Evolutionary conservation across 2,888 invertebrate species (phyloP).

Genomic region (Heteropelma amictum): DNA sequence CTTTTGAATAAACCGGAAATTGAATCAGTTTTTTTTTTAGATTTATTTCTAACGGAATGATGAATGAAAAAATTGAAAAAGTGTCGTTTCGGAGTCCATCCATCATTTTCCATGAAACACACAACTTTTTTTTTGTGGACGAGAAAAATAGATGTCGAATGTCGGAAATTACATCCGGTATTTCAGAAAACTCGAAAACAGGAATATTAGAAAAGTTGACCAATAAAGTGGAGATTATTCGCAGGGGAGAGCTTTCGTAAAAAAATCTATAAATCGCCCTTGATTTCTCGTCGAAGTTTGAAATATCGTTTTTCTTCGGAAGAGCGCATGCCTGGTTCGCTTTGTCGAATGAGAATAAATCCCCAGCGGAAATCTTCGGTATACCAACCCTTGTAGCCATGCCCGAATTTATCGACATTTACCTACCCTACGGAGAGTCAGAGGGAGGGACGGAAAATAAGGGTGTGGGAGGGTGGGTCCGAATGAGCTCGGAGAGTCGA

Average conservation of each 20-base stretch:
- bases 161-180: no score
- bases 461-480: slow-evolving; percentile 30
- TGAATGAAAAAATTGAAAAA: no score
- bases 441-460: slow-evolving; percentile 30
- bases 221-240: not conserved
- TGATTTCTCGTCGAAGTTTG: not conserved
- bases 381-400: slow-evolving; percentile 63
- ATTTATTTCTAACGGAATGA: no score
- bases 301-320: not conserved
- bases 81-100: no score
- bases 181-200: no score
- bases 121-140: no score
- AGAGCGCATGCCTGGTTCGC: slow-evolving; percentile 41
- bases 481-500: not conserved
- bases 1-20: no score
- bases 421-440: slow-evolving; percentile 39
- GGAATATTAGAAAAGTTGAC: no score
- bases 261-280: not conserved
- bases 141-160: no score
- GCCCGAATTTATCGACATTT: slow-evolving; percentile 75
- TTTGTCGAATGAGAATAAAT: slow-evolving; percentile 17
- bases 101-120: no score
- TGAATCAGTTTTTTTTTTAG: no score
- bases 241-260: no score
- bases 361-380: slow-evolving; percentile 28